Percentiles rank a stretch among this genome's conserved stretches.
phyloP scores from a whole-genome alignment of 2,113 vertebrate genomes.

The Caloenas nicobarica region DNA sequence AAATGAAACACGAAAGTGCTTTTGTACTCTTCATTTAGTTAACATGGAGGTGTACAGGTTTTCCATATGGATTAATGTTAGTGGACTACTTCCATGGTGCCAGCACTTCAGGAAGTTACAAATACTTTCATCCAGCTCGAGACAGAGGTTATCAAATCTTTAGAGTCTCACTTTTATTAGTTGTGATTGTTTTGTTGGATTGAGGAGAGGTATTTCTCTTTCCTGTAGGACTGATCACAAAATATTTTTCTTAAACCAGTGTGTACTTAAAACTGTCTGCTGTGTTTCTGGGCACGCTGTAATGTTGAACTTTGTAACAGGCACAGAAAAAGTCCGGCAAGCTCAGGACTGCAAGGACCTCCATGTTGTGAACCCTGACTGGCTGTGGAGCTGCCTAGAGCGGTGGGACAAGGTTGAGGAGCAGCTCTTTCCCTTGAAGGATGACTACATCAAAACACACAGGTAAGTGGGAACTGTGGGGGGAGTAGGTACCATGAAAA shows the following conservation, averaged over 20 bases:
- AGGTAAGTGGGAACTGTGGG: slow-evolving; percentile 68
- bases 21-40: background rate
- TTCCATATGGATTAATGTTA: background rate
- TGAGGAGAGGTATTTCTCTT: background rate
- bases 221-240: background rate
- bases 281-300: background rate
- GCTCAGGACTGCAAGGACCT: slow-evolving; percentile 88
- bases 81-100: background rate
- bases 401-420: slow-evolving; percentile 97
- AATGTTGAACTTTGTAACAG: slow-evolving; percentile 62
- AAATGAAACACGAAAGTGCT: background rate
- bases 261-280: background rate
- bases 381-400: slow-evolving; percentile 97
- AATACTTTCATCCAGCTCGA: background rate
- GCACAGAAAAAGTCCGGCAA: slow-evolving; percentile 96
- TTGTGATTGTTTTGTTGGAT: background rate
- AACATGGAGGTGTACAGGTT: background rate
- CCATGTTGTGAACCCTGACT: slow-evolving; percentile 92
- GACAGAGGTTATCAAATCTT: background rate
- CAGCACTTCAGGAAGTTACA: background rate
- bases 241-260: background rate
- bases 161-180: background rate
- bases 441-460: slow-evolving; percentile 83
- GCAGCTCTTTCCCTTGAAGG: slow-evolving; percentile 89
- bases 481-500: background rate